phyloP scores from a whole-genome alignment of 2,113 vertebrate species.

The Tauraco erythrolophus region DNA sequence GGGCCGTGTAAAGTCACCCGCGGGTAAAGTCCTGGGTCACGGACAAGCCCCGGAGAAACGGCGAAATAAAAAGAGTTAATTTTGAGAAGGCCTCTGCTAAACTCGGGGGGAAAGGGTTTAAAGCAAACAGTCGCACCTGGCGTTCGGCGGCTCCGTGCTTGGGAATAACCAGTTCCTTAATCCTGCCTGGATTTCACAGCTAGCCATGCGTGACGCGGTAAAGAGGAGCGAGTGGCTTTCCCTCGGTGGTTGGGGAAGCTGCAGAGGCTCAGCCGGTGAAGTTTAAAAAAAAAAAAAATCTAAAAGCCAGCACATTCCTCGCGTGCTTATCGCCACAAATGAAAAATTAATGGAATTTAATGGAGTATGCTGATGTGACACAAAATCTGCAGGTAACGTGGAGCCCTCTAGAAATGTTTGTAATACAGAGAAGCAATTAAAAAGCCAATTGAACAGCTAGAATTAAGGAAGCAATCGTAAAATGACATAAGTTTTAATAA shows the following conservation, averaged over 20 bases:
- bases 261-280: too few relatives aligned
- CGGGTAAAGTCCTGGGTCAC: too few relatives aligned
- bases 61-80: background rate
- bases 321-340: background rate
- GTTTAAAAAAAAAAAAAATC: background rate
- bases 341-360: background rate
- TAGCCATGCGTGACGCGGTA: fast-evolving
- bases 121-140: too few relatives aligned
- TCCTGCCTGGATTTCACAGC: fast-evolving
- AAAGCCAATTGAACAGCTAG: background rate
- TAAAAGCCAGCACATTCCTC: background rate
- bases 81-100: too few relatives aligned
- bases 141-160: too few relatives aligned
- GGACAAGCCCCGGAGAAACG: background rate
- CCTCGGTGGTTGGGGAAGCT: background rate
- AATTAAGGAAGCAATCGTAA: background rate
- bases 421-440: background rate
- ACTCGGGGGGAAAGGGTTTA: background rate
- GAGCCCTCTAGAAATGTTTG: background rate
- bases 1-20: too few relatives aligned
- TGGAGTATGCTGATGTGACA: background rate
- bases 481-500: background rate
- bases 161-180: fast-evolving
- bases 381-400: background rate
- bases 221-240: fast-evolving